Percentiles rank a stretch among this genome's conserved stretches.
Evolutionary conservation across 2,888 invertebrate genomes (phyloP).

Genomic region (Stictocephala bisonia): DNA sequence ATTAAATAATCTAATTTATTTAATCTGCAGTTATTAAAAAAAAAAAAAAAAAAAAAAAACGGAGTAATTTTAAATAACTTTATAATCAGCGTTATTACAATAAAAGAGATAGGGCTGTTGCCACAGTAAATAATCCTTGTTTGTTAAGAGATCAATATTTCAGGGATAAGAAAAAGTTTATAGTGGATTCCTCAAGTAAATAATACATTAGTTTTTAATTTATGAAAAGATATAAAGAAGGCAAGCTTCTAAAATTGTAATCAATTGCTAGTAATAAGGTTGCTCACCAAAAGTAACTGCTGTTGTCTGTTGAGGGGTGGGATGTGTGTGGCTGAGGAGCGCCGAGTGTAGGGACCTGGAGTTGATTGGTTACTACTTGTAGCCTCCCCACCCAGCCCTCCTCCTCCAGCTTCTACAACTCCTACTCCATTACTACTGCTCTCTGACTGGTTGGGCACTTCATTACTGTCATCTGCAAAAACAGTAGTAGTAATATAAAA

Average conservation of each 20-base stretch:
- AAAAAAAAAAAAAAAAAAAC: too few species aligned
- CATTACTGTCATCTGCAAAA: slow-evolving; percentile 70
- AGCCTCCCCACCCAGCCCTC: slow-evolving; percentile 49
- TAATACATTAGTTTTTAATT: neutral
- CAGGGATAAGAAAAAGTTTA: too few species aligned
- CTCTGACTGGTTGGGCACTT: slow-evolving; percentile 72
- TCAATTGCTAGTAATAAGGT: too few species aligned
- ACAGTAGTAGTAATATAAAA: neutral
- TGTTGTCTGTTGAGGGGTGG: slow-evolving; percentile 68
- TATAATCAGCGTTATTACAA: too few species aligned
- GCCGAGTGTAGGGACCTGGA: slow-evolving; percentile 47
- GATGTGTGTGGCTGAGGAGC: slow-evolving; percentile 61
- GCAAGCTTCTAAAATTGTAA: slow-evolving; percentile 9
- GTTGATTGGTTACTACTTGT: slow-evolving; percentile 51
- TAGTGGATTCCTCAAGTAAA: too few species aligned
- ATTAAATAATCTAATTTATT: too few species aligned
- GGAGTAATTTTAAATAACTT: too few species aligned
- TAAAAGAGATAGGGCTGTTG: too few species aligned
- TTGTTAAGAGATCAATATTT: too few species aligned
- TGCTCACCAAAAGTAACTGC: slow-evolving; percentile 65
- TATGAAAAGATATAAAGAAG: neutral
- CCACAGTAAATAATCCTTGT: too few species aligned
- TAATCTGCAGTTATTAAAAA: too few species aligned
- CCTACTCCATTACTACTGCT: slow-evolving; percentile 63
- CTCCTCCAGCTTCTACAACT: slow-evolving; percentile 11